Base-by-base conservation (phyloP, 2,888 invertebrate species). In the Hypercompe scribonia region DNA sequence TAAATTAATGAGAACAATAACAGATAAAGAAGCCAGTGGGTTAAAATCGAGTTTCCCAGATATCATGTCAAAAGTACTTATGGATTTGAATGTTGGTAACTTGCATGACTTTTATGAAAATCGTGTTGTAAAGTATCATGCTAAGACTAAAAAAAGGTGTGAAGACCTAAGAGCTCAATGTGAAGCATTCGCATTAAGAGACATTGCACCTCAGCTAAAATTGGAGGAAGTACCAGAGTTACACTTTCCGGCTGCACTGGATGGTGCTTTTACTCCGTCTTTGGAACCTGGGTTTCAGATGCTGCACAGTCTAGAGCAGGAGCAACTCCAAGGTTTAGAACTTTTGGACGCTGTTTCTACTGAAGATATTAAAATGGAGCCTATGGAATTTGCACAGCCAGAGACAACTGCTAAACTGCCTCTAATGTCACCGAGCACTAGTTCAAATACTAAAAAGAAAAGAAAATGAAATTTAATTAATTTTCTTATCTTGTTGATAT, bases 231-330 rank as follows among this genome's bases (percentile, higher is more conserved):
- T 96, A 0, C 96, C 96, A 0, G 96, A 96, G 78, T 85, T 96
- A 70, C 96, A 96, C 84, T 96, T 96, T 73, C 96, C 96, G 0
- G 95, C 96, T 31, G 96, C 93, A 3, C 83, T 96, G 54, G 96
- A 95, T 84, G 95, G 94, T 18, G 91, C 95, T 0, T 96, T 96
- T 72, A 96, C 96, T 69, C 96, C 96, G 0, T 96, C 96, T 18
- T 90, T 97, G 50, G 97, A 97, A 84, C 96, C 97, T 50, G 97
- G 97, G 1, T 97, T 97, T 85, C 96, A 97, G 90, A 97, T 97
- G 97, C 91, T 96, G 74, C 96, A 97, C 71, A 97, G 96, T 77
- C 90, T 97, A 71, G 97, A 97, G 84, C 97, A 96, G 83, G 97
- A 97, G 71, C 96, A 96, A 78, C 78, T 95, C 1, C 94, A 95